A percentile compares a stretch with the other conserved stretches of the same genome.
Evolutionary conservation across 2,113 vertebrate genomes (phyloP).

Genomic region (Tursiops truncatus): DNA sequence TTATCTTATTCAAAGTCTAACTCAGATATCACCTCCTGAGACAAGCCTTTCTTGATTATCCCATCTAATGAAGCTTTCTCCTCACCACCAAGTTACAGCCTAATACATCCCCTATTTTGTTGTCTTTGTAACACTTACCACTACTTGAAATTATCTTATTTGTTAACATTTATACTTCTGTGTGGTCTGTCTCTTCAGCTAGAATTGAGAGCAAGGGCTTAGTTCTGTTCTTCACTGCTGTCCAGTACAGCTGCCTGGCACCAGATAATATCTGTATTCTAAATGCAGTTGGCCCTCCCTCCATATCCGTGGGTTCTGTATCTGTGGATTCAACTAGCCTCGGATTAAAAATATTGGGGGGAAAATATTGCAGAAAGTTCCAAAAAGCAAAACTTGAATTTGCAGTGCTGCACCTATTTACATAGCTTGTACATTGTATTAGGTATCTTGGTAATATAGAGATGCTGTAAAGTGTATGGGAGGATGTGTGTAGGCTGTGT

Average conservation of each 20-base stretch:
- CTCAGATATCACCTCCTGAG: neutral
- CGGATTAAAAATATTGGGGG: neutral
- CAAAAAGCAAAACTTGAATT: neutral
- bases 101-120: neutral
- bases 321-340: neutral
- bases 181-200: neutral
- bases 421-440: neutral
- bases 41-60: slow-evolving; percentile 12
- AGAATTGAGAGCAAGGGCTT: neutral
- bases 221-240: neutral
- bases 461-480: neutral
- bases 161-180: neutral
- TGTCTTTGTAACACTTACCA: neutral
- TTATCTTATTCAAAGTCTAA: neutral
- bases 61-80: neutral
- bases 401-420: neutral
- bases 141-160: neutral
- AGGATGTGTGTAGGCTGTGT: neutral
- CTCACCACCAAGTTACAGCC: neutral
- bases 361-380: neutral
- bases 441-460: neutral
- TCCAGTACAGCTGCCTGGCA: neutral
- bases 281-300: neutral
- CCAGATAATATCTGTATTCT: neutral
- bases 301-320: neutral